Conservation (phyloP, 2,113 vertebrate genomes). For the Ceratotherium simum region DNA sequence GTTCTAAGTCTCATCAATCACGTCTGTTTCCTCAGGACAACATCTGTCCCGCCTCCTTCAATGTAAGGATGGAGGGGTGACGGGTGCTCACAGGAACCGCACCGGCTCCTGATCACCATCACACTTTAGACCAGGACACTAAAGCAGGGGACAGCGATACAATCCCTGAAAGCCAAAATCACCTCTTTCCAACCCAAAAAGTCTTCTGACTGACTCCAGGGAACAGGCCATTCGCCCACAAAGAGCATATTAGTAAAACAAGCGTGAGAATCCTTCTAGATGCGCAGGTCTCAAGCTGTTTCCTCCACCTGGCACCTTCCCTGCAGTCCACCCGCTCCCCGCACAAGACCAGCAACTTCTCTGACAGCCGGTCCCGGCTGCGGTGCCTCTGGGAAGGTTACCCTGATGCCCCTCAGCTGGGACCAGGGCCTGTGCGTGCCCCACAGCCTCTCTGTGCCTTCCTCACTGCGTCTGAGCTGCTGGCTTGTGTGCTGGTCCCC, state of each 20-base stretch:
- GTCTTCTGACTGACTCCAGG: not conserved
- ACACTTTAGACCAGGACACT: not conserved
- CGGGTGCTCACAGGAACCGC: not conserved
- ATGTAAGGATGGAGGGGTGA: not conserved
- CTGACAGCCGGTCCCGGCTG: not conserved
- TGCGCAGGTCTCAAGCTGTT: not conserved
- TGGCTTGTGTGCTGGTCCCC: too few relatives aligned
- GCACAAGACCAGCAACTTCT: not conserved
- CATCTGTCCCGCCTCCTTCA: not conserved
- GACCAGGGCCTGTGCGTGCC: too few relatives aligned
- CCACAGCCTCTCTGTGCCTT: not conserved
- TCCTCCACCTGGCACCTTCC: not conserved
- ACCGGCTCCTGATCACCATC: not conserved
- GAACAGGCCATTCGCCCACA: not conserved
- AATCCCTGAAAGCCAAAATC: not conserved
- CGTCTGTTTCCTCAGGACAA: not conserved
- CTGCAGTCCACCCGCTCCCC: rapidly evolving
- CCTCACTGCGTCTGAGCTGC: not conserved
- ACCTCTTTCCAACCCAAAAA: not conserved
- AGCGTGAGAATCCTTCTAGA: not conserved
- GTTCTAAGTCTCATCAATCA: not conserved
- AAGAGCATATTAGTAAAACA: not conserved
- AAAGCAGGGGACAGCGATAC: too few relatives aligned
- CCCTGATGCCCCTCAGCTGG: not conserved
- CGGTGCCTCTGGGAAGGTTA: not conserved